phyloP scores from a whole-genome alignment of 2,888 invertebrate species.

The Scotopteryx bipunctaria region DNA sequence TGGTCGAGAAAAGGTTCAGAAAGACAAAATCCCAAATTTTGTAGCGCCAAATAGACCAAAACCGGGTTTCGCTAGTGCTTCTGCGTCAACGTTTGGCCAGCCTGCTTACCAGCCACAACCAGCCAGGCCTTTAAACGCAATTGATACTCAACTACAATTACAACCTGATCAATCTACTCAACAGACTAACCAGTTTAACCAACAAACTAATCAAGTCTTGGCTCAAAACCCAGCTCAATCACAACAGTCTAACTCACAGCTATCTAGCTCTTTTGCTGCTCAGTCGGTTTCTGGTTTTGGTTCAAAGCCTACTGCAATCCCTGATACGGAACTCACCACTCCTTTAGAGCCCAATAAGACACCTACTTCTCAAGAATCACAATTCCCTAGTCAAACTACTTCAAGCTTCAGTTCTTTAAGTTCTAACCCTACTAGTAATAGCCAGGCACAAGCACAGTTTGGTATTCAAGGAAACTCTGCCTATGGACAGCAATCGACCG shows the following conservation, averaged over 20 bases:
- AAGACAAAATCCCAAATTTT: slow-evolving; percentile 9
- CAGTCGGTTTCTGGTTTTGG: slow-evolving; percentile 4
- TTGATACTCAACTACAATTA: slow-evolving; percentile 18
- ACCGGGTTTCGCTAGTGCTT: slow-evolving; percentile 20
- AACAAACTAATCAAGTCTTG: slow-evolving; percentile 31
- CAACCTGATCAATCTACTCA: slow-evolving; percentile 31
- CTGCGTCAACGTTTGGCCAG: slow-evolving; percentile 16
- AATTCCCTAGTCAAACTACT: slow-evolving; percentile 20
- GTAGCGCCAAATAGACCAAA: slow-evolving; percentile 8
- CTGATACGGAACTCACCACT: slow-evolving; percentile 54
- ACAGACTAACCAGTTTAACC: slow-evolving; percentile 9
- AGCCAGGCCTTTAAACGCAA: slow-evolving; percentile 15
- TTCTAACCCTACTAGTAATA: slow-evolving; percentile 12
- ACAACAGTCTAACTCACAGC: slow-evolving; percentile 16
- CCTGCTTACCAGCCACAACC: slow-evolving; percentile 13
- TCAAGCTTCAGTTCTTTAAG: slow-evolving; percentile 14
- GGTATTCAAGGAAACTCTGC: slow-evolving; percentile 17
- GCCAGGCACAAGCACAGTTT: slow-evolving; percentile 16
- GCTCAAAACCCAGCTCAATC: slow-evolving; percentile 15
- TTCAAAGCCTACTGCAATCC: slow-evolving; percentile 34
- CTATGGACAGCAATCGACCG: slow-evolving; percentile 18
- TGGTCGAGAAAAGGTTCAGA: slow-evolving; percentile 1
- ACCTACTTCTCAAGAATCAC: slow-evolving; percentile 22
- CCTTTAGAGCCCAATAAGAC: slow-evolving; percentile 49
- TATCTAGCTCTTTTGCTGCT: not conserved